Percentiles rank a stretch among this genome's conserved stretches.
Evolutionary conservation across 1,140 invertebrate genomes (phyloP).

Genomic region (Condylostylus longicornis): DNA sequence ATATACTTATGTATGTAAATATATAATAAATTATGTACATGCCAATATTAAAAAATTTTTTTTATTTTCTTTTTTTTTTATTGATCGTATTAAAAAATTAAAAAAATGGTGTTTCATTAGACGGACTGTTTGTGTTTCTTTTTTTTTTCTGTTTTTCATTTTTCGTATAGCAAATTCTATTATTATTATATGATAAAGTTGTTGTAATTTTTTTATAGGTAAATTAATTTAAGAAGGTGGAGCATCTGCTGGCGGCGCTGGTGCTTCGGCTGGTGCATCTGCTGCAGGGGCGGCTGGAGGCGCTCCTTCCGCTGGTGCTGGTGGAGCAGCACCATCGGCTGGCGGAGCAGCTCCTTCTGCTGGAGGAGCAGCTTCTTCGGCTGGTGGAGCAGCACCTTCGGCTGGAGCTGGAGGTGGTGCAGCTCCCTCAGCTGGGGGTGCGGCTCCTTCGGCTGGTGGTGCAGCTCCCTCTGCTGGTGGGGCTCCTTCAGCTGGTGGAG

Average conservation of each 20-base stretch:
- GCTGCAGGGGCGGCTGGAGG: conserved; percentile 15
- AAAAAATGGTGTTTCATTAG: no score
- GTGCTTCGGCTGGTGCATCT: conserved; percentile 9
- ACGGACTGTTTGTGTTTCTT: no score
- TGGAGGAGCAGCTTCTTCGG: conserved; percentile 19
- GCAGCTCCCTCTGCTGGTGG: conserved; percentile 29
- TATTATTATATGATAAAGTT: no score
- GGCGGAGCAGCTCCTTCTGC: conserved; percentile 29
- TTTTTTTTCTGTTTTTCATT: no score
- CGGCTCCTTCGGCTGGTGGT: conserved; percentile 24
- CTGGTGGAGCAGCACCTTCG: conserved; percentile 25
- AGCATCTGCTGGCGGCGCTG: conserved; percentile 12
- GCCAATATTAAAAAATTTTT: no score
- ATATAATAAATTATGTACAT: no score
- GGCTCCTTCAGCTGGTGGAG: conserved; percentile 29
- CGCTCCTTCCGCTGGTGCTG: conserved; percentile 20
- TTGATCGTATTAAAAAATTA: no score
- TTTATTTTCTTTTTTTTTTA: no score
- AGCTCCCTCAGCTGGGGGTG: conserved; percentile 22
- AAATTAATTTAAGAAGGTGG: conserved; percentile 8
- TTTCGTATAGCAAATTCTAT: no score
- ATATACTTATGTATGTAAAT: no score
- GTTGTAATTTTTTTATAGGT: not conserved
- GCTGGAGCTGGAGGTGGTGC: conserved; percentile 14
- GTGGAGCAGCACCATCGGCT: conserved; percentile 26